Conservation (phyloP, 2,888 invertebrate species). For the Lithophane ornitopus region DNA sequence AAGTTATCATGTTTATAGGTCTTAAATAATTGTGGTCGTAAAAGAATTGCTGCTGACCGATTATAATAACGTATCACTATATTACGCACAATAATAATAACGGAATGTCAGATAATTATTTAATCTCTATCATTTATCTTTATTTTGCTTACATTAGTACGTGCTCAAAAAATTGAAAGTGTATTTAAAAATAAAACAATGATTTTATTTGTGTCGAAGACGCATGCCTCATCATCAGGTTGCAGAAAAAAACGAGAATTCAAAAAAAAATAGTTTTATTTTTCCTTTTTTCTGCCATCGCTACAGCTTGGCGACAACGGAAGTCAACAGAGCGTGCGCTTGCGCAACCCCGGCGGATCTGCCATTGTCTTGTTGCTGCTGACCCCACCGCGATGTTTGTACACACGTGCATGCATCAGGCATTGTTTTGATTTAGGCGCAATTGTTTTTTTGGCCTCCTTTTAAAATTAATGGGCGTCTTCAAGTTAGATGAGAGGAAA, state of each 20-base stretch:
- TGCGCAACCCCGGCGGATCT: slow-evolving; percentile 72
- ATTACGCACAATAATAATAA: slow-evolving; percentile 48
- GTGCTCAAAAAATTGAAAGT: neutral
- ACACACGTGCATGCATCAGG: slow-evolving; percentile 55
- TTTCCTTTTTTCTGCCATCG: slow-evolving; percentile 27
- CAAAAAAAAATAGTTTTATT: neutral
- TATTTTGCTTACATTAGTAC: slow-evolving; percentile 23
- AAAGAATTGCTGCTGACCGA: slow-evolving; percentile 51
- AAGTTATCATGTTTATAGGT: slow-evolving; percentile 12
- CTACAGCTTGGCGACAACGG: slow-evolving; percentile 73
- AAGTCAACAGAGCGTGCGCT: slow-evolving; percentile 76
- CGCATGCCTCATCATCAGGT: no score
- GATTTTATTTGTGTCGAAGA: neutral
- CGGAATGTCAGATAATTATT: slow-evolving; percentile 23
- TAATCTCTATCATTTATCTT: slow-evolving; percentile 27
- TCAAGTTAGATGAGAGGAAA: slow-evolving; percentile 7
- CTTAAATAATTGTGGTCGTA: slow-evolving; percentile 38
- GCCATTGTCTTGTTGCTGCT: slow-evolving; percentile 74
- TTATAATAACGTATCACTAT: slow-evolving; percentile 49
- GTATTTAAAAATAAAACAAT: no score
- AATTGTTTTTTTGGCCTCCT: slow-evolving; percentile 44
- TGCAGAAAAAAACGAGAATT: neutral
- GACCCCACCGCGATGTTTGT: slow-evolving; percentile 71
- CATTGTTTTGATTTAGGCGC: slow-evolving; percentile 56
- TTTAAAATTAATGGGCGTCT: slow-evolving; percentile 37